phyloP scores from a whole-genome alignment of 2,113 vertebrate genomes.

The Grallaria varia region DNA sequence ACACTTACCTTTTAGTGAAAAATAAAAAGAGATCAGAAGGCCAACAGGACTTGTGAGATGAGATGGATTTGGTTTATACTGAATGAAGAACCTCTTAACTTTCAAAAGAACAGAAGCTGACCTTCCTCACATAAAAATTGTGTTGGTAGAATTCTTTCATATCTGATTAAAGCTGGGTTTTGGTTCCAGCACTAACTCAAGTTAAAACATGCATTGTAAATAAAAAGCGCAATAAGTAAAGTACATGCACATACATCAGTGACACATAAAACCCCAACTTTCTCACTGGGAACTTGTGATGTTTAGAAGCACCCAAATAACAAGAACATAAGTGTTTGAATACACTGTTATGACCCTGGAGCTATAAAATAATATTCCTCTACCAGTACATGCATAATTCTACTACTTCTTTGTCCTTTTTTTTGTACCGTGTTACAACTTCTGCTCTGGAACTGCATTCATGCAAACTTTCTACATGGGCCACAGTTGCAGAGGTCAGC shows the following conservation, averaged over 20 bases:
- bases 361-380: background rate
- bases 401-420: background rate
- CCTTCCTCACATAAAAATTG: background rate
- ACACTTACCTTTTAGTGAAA: background rate
- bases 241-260: background rate
- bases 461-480: rapidly evolving
- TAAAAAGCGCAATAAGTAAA: background rate
- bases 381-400: background rate
- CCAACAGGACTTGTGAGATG: background rate
- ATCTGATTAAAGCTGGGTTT: background rate
- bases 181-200: background rate
- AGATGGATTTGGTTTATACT: background rate
- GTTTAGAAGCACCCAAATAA: background rate
- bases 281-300: background rate
- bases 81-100: background rate
- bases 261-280: background rate
- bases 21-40: background rate
- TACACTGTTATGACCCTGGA: background rate
- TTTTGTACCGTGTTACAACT: rapidly evolving
- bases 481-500: background rate
- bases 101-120: background rate
- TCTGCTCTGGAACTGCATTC: background rate
- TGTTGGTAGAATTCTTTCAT: background rate
- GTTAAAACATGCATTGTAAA: background rate
- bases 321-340: background rate